Percentiles rank a stretch among this genome's conserved stretches.
Conservation (phyloP, 2,797 vertebrate genomes). For the Hirundo rustica region DNA sequence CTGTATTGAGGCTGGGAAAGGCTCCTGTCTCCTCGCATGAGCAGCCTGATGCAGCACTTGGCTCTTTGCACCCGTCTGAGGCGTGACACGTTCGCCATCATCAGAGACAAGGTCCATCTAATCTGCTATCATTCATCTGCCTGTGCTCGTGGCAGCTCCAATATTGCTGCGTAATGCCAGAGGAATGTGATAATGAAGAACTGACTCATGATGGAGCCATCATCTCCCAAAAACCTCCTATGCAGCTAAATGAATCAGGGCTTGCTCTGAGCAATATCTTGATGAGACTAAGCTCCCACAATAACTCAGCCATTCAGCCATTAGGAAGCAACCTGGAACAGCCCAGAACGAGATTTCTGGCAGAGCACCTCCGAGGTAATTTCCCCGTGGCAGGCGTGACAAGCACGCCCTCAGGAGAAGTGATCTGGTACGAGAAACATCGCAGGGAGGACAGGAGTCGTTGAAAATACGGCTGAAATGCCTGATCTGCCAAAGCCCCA, state of each 20-base stretch:
- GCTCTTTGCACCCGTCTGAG: background rate
- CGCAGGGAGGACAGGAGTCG: background rate
- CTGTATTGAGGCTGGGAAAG: background rate
- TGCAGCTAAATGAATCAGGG: constrained; percentile 52
- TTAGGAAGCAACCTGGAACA: constrained; percentile 38
- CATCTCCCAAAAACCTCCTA: constrained; percentile 50
- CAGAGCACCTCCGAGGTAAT: constrained; percentile 39
- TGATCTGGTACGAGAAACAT: background rate
- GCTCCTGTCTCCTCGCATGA: background rate
- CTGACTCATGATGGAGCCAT: constrained; percentile 65
- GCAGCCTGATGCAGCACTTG: background rate
- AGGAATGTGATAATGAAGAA: constrained; percentile 53
- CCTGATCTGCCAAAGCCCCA: background rate
- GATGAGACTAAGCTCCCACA: constrained; percentile 54
- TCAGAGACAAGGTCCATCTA: constrained; percentile 33
- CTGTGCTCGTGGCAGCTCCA: constrained; percentile 21
- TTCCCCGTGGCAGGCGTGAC: background rate
- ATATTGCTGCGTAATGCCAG: constrained; percentile 19
- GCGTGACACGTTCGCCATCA: background rate
- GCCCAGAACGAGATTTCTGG: constrained; percentile 2
- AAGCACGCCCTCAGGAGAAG: background rate
- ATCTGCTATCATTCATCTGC: constrained; percentile 23
- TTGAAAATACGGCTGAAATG: background rate
- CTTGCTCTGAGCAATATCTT: constrained; percentile 31
- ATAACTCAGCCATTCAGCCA: constrained; percentile 32